Base-by-base conservation (phyloP, 2,113 vertebrate species). In the Lepus timidus region DNA sequence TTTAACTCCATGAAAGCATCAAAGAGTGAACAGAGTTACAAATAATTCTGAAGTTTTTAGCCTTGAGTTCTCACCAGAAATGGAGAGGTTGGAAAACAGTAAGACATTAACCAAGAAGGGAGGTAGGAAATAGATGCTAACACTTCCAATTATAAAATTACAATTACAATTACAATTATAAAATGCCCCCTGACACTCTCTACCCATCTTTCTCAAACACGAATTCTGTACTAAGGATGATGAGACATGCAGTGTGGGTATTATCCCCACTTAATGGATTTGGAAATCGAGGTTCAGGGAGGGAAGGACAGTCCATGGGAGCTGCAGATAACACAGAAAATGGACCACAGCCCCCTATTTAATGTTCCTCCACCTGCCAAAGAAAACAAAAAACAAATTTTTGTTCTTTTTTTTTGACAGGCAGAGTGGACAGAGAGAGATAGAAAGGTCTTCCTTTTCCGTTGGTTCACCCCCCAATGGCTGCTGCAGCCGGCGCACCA, bases 1-100 rank as follows among this genome's bases (percentile, higher is more conserved):
- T 16, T 44, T 84, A 84, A 94, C 22, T 91, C 84, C 75, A 76
- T 1, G 19, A 75, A 76, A 84, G 73, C 89, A 87, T 31, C 61
- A 89, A 83, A 83, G 52, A 58, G 4, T 22, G 27, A 13, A 19
- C 17, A 61, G 6, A 88, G 27, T 39, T 76, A 88, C 71, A 49
- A 75, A 55, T 90, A 33, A 88, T 85, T 90, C 89, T 74, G 68
- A 87, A 33, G 29, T 33, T 71, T 76, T 65, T n/a, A 49, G 9
- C 44, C 55, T 25, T 0, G 61, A 85, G 83, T 49, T 93, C 74
- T 79, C 75, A 58, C 33, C 2, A 89, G 74, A 88, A 85, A 88
- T 29, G 62, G 25, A 62, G 6, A 94, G 78, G n/a, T 25, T 76
- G 20, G 22, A 36, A 93, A 91, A 74, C 0, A 85, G 33, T 36